Base-by-base conservation (phyloP, 2,797 vertebrate species). In the Streptopelia turtur region DNA sequence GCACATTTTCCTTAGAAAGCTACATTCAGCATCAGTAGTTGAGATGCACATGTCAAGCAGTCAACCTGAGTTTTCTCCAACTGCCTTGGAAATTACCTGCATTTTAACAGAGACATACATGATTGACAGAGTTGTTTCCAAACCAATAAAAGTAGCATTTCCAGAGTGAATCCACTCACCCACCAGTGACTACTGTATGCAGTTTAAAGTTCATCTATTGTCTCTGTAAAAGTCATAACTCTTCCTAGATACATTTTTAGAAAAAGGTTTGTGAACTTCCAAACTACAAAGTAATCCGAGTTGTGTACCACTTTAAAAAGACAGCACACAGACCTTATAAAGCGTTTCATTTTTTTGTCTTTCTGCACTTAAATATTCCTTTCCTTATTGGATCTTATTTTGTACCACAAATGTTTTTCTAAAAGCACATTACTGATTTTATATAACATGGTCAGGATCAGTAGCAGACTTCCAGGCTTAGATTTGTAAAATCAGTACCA, bases 41-140 rank as follows among this genome's bases (percentile, higher is more conserved):
- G 70, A 79, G 50, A 47, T 0, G 21, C 1, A 0, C 31, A 2
- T 3, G 11, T 16, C 1, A 10, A 82, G 49, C 53, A 21, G 25
- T 3, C 0, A 0, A 83, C 21, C 2, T 1, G 21, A 72, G 22
- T 24, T 33, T 37, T 76, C 47, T 81, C 45, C 0, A 0, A 2
- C 69, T 43, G 47, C 57, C 45, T 80, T 53, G 0, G 1, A 43
- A 69, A 30, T 43, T 16, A 28, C 4, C 28, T 37, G 2, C 7
- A 37, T 16, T 10, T 28, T 3, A 18, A 59, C 64, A 33, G 20
- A 43, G 74, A 25, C 5, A 4, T 57, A 35, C 20, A 3, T 1
- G 1, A 37, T 5, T 10, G 30, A 53, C 6, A 3, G 0, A 13
- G 52, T 20, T 4, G 8, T 11, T 83, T 30, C 84, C 47, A 88